Percentiles rank a stretch among this genome's conserved stretches.
phyloP scores from a whole-genome alignment of 2,888 invertebrate species.

The Nephrotoma appendiculata region DNA sequence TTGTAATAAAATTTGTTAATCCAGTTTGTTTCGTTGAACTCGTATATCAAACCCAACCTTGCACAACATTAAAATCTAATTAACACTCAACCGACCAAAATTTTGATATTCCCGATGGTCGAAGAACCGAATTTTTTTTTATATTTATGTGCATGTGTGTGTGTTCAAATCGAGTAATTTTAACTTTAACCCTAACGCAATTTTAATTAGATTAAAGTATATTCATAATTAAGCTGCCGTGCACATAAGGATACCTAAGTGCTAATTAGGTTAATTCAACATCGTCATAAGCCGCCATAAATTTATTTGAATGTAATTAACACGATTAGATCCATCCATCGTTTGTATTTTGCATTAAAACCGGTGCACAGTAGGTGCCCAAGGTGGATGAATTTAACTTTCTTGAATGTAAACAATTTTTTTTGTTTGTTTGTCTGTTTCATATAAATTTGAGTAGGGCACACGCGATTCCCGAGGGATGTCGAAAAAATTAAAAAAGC shows the following conservation, averaged over 20 bases:
- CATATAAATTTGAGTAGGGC: background rate
- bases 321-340: background rate
- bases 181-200: background rate
- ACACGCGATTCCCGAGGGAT: background rate
- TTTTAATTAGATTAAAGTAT: background rate
- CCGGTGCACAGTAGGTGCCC: background rate
- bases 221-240: background rate
- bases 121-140: background rate
- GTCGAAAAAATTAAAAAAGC: background rate
- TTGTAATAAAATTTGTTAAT: background rate
- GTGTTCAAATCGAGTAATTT: background rate
- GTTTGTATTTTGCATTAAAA: background rate
- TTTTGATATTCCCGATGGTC: background rate
- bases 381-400: background rate
- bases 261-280: background rate
- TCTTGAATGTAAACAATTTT: background rate
- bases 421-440: background rate
- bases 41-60: background rate
- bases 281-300: background rate
- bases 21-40: background rate
- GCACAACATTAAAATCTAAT: background rate
- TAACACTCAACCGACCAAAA: background rate
- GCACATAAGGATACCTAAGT: background rate
- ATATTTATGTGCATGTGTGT: background rate
- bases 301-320: background rate